Evolutionary conservation across 1,140 invertebrate genomes (phyloP), one percentile per base, ranked within the genome.

Genomic region (Diorhabda elongata): DNA sequence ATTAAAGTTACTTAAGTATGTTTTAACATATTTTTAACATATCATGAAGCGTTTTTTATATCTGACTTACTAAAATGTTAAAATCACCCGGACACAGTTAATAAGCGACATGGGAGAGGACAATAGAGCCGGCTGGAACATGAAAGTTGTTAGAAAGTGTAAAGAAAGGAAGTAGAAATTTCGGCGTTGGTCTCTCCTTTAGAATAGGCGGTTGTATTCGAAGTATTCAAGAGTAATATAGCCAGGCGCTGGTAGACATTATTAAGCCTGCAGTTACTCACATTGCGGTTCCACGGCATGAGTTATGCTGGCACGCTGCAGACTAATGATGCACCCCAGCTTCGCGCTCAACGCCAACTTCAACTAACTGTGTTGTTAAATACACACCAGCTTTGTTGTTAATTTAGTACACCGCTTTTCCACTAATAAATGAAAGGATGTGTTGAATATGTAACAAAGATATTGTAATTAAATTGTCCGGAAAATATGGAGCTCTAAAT

Each of bases 211-310:
- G 61, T 44, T 62, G 63, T 43, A 57, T 64, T 64, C 63, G 42
- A 8, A 52, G 67, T 67, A 42, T 71, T 65, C 67, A 68, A 58
- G 69, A 74, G 70, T 72, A 74, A 74, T 75, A 69, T 74, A 71
- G 69, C 75, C 67, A 47, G 71, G 71, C 69, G 71, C 69, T 72
- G 74, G 67, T 66, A 70, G 73, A 72, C 73, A 75, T 75, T 76
- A 77, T 77, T 77, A 77, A 77, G 72, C 73, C 71, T 75, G 75
- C 74, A 76, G 76, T 77, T 76, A 77, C 75, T 77, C 76, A 77
- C 73, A 74, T 72, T 76, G 75, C 72, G 75, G 76, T 75, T 76
- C 58, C 66, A 59, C 67, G 73, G 73, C 67, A 71, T 77, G 76
- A 77, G 71, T 76, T 77, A 77, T 68, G 69, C 56, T 47, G 66